Conservation (phyloP, 2,113 vertebrate genomes). For the Benitochromis conjunctus region DNA sequence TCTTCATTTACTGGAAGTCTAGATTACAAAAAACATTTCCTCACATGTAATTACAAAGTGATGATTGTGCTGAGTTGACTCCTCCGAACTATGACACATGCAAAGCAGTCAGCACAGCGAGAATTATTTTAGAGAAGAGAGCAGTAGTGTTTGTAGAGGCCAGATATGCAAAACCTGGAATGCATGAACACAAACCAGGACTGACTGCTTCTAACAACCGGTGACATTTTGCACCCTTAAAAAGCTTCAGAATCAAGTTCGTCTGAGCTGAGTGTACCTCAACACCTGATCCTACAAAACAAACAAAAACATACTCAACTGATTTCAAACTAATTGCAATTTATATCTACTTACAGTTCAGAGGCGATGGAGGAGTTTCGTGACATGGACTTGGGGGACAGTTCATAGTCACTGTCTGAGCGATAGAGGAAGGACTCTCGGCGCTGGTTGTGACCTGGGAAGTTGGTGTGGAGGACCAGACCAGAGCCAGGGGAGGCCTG, state of each 20-base stretch:
- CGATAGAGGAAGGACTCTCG: constrained; percentile 96
- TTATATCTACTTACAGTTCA: constrained; percentile 82
- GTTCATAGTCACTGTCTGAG: constrained; percentile 97
- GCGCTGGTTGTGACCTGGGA: constrained; percentile 93
- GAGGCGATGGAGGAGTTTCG: constrained; percentile 95
- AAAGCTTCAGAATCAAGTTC: neutral
- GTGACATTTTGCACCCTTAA: neutral
- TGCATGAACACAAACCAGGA: neutral
- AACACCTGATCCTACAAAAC: neutral
- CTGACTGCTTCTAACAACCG: neutral
- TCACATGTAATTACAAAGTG: neutral
- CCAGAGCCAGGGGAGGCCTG: constrained; percentile 92
- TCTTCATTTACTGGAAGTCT: neutral
- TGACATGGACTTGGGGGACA: constrained; percentile 98
- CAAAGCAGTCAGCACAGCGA: neutral
- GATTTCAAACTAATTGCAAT: neutral
- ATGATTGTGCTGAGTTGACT: neutral
- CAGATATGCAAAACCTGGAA: neutral
- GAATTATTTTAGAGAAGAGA: neutral
- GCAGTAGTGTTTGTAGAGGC: neutral
- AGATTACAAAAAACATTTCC: neutral
- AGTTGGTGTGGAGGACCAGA: constrained; percentile 90
- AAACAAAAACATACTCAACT: neutral
- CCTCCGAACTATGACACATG: neutral
- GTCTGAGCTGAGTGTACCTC: neutral